Evolutionary conservation across 2,888 invertebrate genomes (phyloP), one percentile per base, ranked within the genome.

Genomic region (Omphaloscelis lunosa): DNA sequence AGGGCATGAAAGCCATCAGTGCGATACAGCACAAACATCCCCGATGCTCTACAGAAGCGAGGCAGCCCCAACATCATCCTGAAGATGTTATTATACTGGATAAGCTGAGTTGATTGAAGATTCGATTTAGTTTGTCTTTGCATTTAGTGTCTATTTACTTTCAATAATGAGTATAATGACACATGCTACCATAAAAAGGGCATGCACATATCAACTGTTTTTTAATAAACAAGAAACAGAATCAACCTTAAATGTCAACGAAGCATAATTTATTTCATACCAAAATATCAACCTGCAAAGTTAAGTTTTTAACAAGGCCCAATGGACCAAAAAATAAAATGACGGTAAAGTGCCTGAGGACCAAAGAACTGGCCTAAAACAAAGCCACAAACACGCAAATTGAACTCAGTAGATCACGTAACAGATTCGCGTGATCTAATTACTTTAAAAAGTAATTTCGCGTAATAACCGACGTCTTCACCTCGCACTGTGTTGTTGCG

Each of bases 361-460:
- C n/a, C 17, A 82, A 6, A 45, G 41, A 53, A 12, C 61, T 0
- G 29, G 0, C 23, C 0, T 48, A 23, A 39, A 68, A 72, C 48
- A 59, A 53, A 39, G 23, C 15, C 56, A 34, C 56, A 56, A 67
- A 76, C 65, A 67, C 59, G 27, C 67, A 79, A 83, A 83, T 79
- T 45, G 80, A 66, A 59, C 72, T 29, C 74, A n/a, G 62, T 63
- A 72, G 61, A 79, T 79, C 86, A 84, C 84, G 84, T 84, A 84
- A 84, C 73, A 80, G 65, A 80, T 80, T 86, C 77, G 84, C 86
- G 89, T 88, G 88, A 88, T 88, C 88, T 88, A 89, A 88, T 88
- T 88, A 88, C 84, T 88, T 85, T 78, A 85, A 87, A 82, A 78
- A 58, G 80, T 80, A 82, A 83, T 87, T 83, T 80, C 73, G 58